Evolutionary conservation across 64 coral and sea anemone species (phyloP), one percentile per base, ranked within the genome.

Genomic region (Stichodactyla helianthus): DNA sequence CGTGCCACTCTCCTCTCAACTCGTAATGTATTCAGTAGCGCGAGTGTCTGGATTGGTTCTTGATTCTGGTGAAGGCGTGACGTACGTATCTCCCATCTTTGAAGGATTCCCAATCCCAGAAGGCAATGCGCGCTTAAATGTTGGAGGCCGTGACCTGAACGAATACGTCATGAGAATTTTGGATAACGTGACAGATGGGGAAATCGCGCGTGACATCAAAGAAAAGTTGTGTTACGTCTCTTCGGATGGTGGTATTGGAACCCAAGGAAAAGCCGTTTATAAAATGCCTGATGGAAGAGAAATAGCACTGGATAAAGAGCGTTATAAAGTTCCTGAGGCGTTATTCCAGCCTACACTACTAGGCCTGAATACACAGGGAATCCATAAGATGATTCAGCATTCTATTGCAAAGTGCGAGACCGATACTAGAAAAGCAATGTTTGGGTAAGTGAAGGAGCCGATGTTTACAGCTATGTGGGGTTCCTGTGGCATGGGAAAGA

Each of bases 171-270:
- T 74, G 68, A 74, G 68, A 74, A 28, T 31, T 1, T 23, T 74
- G 27, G 68, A 74, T 11, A 74, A 74, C 68, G 68, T 74, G 68
- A 74, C 68, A 26, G 68, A 74, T 31, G 68, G 68, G 7, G 68
- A 74, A 31, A 31, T 74, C 10, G 68, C 68, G 68, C 68, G 68
- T 74, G 68, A 74, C 68, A 74, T 74, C 68, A 74, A 74, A 74
- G 68, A 74, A 74, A 74, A 74, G 68, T 26, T 74, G 68, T 74
- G 68, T 74, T 74, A 74, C 68, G 68, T 74, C 12, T 74, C 68
- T 27, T 4, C 68, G 26, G 68, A 74, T 74, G 68, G 68, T 11
- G 25, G 10, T 10, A 31, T 25, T 28, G 68, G 68, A 4, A 11
- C 22, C 4, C 68, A 74, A 27, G 68, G 68, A 31, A 74, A 13